Evolutionary conservation across 2,113 vertebrate species (phyloP).

Genomic region (Hypanus sabinus): DNA sequence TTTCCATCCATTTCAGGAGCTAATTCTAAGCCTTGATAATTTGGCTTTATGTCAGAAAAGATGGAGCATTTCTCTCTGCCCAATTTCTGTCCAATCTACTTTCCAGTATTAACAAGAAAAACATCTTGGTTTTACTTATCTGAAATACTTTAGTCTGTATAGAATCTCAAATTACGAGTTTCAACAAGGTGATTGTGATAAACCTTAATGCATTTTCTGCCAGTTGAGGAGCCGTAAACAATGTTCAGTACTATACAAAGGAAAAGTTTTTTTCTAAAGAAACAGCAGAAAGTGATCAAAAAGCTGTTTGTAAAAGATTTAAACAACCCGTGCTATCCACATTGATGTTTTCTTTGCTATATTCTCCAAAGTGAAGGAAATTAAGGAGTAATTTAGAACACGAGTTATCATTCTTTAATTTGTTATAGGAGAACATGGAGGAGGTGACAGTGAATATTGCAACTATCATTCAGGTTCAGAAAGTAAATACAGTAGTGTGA

Average conservation of each 20-base stretch:
- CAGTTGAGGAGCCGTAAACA: too few species aligned
- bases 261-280: neutral
- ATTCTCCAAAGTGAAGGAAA: neutral
- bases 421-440: neutral
- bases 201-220: neutral
- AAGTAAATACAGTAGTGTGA: neutral
- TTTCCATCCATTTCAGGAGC: neutral
- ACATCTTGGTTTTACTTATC: neutral
- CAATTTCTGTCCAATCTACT: neutral
- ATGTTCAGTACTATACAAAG: neutral
- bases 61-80: neutral
- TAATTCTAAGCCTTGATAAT: neutral
- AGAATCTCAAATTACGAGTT: neutral
- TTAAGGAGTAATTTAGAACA: neutral
- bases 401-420: neutral
- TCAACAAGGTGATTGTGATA: neutral
- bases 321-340: neutral
- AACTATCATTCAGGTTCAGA: neutral
- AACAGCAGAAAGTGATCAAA: neutral
- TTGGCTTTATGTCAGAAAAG: neutral
- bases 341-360: neutral
- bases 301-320: neutral
- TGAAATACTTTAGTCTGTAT: neutral
- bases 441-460: neutral
- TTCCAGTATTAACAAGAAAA: neutral